Evolutionary conservation across 2,888 invertebrate genomes (phyloP).

Genomic region (Rotaria magnacalcarata): DNA sequence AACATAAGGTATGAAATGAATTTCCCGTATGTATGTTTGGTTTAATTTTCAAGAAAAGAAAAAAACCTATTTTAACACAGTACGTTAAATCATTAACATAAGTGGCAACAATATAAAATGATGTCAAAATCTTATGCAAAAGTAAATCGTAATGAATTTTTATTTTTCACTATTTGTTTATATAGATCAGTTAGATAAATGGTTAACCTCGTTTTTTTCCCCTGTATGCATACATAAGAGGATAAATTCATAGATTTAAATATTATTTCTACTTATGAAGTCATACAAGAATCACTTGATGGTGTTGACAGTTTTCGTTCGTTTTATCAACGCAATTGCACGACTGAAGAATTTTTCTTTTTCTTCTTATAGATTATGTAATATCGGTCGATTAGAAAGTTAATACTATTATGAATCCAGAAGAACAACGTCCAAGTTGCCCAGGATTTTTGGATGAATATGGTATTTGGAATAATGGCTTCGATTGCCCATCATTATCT

Average conservation of each 20-base stretch:
- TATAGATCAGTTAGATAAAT: neutral
- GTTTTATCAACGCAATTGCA: neutral
- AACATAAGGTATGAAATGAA: neutral
- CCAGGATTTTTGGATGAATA: conserved; percentile 49
- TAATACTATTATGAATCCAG: neutral
- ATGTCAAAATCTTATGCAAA: neutral
- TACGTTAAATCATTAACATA: no score
- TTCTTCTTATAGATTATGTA: neutral
- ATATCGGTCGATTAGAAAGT: neutral
- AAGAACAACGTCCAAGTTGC: conserved; percentile 44
- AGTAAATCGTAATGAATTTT: neutral
- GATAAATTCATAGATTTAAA: neutral
- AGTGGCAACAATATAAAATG: neutral
- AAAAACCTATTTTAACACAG: neutral
- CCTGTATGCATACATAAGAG: neutral
- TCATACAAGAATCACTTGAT: conserved; percentile 12
- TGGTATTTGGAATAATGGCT: conserved; percentile 50
- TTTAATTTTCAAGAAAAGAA: neutral
- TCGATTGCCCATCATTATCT: conserved; percentile 49
- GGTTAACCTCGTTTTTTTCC: neutral
- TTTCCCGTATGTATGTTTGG: neutral
- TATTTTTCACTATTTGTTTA: neutral
- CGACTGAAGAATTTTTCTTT: neutral
- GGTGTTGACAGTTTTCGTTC: neutral
- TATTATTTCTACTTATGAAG: neutral